A percentile compares a stretch with the other conserved stretches of the same genome.
Conservation (phyloP, 2,888 invertebrate species). For the Flexamia atlantica region DNA sequence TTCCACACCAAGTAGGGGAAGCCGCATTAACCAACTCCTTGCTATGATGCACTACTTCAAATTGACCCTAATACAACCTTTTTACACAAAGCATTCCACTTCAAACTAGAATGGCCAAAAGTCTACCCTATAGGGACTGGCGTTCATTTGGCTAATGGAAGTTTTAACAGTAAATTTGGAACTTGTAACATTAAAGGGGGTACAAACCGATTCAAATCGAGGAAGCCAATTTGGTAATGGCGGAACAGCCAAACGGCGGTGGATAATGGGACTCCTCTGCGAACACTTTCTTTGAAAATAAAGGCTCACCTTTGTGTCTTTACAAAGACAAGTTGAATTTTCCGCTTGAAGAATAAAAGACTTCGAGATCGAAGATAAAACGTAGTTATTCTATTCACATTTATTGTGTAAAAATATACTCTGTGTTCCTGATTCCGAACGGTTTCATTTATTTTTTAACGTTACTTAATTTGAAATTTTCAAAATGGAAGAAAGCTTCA, state of each 20-base stretch:
- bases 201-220: neutral
- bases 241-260: neutral
- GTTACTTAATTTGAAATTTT: too few relatives aligned
- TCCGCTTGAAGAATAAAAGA: conserved; percentile 14
- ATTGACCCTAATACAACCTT: too few relatives aligned
- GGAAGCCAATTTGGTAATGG: conserved; percentile 35
- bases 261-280: neutral
- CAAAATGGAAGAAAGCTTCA: too few relatives aligned
- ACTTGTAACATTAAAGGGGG: conserved; percentile 18
- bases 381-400: too few relatives aligned
- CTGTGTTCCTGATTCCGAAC: too few relatives aligned
- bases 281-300: conserved; percentile 30
- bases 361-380: neutral
- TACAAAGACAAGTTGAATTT: conserved; percentile 27
- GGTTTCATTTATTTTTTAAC: too few relatives aligned
- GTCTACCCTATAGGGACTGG: neutral
- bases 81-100: neutral
- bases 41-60: too few relatives aligned
- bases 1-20: too few relatives aligned
- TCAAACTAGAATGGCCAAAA: neutral
- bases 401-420: too few relatives aligned
- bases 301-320: neutral
- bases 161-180: conserved; percentile 26
- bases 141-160: conserved; percentile 6
- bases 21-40: too few relatives aligned